Percentiles rank a stretch among this genome's conserved stretches.
These are phyloP conservation scores for Trypoxylon attenuatum DNA, from an alignment of 2,888 invertebrate genomes.

Conservation along the genomic window DNA sequence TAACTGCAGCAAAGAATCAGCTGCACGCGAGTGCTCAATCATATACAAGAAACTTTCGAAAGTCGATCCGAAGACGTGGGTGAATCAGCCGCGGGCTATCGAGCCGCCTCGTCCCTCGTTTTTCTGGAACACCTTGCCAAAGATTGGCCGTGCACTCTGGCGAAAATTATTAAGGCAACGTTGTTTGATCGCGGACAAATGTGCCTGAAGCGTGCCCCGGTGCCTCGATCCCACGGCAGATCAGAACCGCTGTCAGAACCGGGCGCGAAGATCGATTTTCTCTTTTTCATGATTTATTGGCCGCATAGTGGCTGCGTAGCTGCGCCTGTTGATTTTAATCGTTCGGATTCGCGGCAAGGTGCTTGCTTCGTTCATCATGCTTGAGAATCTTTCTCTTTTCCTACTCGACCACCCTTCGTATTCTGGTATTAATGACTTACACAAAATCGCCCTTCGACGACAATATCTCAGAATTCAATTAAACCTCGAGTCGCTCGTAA, in stretches of 20 bases:
- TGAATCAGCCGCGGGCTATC: slow-evolving; percentile 33
- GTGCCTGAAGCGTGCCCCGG: slow-evolving; percentile 49
- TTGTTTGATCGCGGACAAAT: slow-evolving; percentile 63
- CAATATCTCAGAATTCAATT: neutral
- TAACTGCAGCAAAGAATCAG: slow-evolving; percentile 19
- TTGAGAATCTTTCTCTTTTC: no score
- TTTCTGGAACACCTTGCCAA: slow-evolving; percentile 49
- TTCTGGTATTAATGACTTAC: neutral
- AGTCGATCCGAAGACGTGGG: slow-evolving; percentile 40
- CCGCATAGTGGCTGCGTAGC: slow-evolving; percentile 27
- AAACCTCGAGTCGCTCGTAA: neutral
- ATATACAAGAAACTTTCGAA: slow-evolving; percentile 15
- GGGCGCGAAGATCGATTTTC: slow-evolving; percentile 50
- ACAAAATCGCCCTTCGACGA: neutral
- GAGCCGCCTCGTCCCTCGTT: slow-evolving; percentile 1
- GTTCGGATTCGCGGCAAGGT: slow-evolving; percentile 30
- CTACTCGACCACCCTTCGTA: no score
- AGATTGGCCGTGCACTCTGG: slow-evolving; percentile 33
- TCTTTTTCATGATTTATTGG: slow-evolving; percentile 44
- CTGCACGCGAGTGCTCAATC: slow-evolving; percentile 6
- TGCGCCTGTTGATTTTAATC: slow-evolving; percentile 37
- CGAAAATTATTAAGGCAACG: slow-evolving; percentile 61
- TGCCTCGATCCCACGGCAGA: slow-evolving; percentile 19
- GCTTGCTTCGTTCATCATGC: slow-evolving; percentile 21
- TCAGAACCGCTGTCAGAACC: slow-evolving; percentile 32